A percentile compares a stretch with the other conserved stretches of the same genome.
Evolutionary conservation across 1,140 invertebrate species (phyloP).

Genomic region (Sminthurinus signatus): DNA sequence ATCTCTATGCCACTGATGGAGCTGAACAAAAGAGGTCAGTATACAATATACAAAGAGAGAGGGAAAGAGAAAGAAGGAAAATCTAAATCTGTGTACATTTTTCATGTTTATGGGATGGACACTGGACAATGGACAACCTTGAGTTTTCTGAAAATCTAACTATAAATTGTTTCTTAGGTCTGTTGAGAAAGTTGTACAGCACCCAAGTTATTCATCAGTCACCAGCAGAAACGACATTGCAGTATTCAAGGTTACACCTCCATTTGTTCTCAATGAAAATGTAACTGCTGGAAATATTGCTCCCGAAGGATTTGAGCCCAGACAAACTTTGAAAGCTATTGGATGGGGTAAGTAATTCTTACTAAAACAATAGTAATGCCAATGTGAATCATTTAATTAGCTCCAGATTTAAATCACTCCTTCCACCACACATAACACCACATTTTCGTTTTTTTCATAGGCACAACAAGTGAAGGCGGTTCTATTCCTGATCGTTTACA

Average conservation of each 20-base stretch:
- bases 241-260: not conserved
- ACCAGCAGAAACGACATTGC: conserved; percentile 41
- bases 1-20: conserved; percentile 34
- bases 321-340: not conserved
- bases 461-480: conserved; percentile 26
- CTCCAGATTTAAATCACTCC: not conserved
- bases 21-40: conserved; percentile 38
- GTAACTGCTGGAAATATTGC: not conserved
- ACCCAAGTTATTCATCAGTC: conserved; percentile 15
- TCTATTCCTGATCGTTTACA: conserved; percentile 2
- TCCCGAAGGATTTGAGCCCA: not conserved
- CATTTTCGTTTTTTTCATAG: conserved; percentile 10
- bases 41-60: too few species aligned
- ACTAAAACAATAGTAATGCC: not conserved
- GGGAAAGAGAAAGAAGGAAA: too few species aligned
- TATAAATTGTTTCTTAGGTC: too few species aligned
- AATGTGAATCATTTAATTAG: not conserved
- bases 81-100: too few species aligned
- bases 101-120: too few species aligned
- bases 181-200: conserved; percentile 23
- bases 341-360: not conserved
- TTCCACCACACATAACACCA: not conserved
- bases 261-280: conserved; percentile 8
- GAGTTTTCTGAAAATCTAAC: too few species aligned
- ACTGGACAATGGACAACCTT: too few species aligned